phyloP scores from a whole-genome alignment of 2,113 vertebrate species.

The Myrmophylax atrothorax region DNA sequence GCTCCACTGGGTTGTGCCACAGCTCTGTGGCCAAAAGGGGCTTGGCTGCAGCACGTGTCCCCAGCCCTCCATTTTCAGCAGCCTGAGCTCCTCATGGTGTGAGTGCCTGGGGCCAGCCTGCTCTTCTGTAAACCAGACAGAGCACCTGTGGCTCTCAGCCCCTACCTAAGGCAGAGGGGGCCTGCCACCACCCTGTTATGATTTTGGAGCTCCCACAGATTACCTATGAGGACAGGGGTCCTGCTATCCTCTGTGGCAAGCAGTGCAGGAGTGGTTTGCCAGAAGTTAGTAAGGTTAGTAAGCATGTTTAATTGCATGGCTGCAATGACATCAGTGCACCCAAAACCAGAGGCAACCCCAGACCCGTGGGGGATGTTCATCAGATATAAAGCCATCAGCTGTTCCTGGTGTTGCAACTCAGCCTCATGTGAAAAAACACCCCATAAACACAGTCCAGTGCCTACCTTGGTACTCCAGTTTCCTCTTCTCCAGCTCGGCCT shows the following conservation, averaged over 20 bases:
- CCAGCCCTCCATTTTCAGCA: background rate
- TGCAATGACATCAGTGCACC: background rate
- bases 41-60: background rate
- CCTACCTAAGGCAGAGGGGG: background rate
- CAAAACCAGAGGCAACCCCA: background rate
- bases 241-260: background rate
- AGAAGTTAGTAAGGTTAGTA: background rate
- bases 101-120: background rate
- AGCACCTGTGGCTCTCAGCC: background rate
- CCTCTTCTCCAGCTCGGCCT: slow-evolving; percentile 95
- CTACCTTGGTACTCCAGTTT: slow-evolving; percentile 96
- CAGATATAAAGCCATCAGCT: background rate
- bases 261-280: background rate
- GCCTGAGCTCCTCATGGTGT: fast-evolving
- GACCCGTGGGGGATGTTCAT: background rate
- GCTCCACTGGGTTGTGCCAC: background rate
- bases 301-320: background rate
- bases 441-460: background rate
- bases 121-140: background rate
- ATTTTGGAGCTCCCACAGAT: background rate
- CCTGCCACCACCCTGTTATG: background rate
- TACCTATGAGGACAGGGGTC: background rate
- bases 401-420: background rate
- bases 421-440: fast-evolving
- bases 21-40: fast-evolving